Percentiles rank a stretch among this genome's conserved stretches.
Conservation (phyloP, 2,797 vertebrate species). For the Triplophysa bombifrons region DNA sequence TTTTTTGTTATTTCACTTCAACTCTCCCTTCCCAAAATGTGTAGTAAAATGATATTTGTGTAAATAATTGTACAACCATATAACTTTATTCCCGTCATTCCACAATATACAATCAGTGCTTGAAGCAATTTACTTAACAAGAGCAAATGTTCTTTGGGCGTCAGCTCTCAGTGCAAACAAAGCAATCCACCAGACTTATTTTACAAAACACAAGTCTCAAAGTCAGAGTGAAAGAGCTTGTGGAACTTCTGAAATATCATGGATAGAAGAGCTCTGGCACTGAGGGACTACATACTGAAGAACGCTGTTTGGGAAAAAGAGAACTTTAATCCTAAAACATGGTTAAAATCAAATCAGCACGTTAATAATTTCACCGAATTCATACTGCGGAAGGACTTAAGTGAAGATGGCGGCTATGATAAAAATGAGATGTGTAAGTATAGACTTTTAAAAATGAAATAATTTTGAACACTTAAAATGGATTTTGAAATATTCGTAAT, state of each 20-base stretch:
- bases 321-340: slow-evolving; percentile 68
- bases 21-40: not conserved
- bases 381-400: slow-evolving; percentile 60
- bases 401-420: slow-evolving; percentile 71
- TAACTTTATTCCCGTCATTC: not conserved
- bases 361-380: slow-evolving; percentile 70
- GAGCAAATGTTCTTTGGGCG: slow-evolving; percentile 61
- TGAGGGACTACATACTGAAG: slow-evolving; percentile 61
- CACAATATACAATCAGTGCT: slow-evolving; percentile 14
- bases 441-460: not conserved
- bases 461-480: not conserved
- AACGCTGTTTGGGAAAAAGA: slow-evolving; percentile 67
- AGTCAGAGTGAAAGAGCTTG: slow-evolving; percentile 19
- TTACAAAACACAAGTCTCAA: slow-evolving; percentile 6
- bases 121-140: slow-evolving; percentile 16
- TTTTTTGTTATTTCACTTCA: not conserved
- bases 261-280: slow-evolving; percentile 63
- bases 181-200: slow-evolving; percentile 49
- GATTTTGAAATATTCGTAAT: not conserved
- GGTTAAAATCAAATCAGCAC: slow-evolving; percentile 63
- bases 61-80: not conserved
- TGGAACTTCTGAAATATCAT: slow-evolving; percentile 51
- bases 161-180: slow-evolving; percentile 70
- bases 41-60: not conserved
- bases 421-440: slow-evolving; percentile 79